Evolutionary conservation across 2,888 invertebrate species (phyloP), one percentile per base, ranked within the genome.

Genomic region (Acanthococcus lagerstroemiae): DNA sequence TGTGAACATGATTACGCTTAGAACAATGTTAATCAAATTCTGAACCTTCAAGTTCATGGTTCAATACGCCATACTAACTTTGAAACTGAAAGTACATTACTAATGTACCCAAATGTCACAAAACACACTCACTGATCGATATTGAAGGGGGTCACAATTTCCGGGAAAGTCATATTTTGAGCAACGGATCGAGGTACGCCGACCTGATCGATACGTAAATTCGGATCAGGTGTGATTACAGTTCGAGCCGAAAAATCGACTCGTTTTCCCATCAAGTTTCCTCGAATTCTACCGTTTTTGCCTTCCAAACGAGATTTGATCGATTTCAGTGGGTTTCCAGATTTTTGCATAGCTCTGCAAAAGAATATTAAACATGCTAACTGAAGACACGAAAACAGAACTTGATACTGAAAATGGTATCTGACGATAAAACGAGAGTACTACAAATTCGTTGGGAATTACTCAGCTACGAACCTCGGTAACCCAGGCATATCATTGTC

Each of bases 261-360:
- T 81, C 99, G 94, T 77, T 99, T 99, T 65, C 99, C 99, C 99
- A 99, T 99, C 73, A 99, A 84, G 77, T 99, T 99, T 73, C 99
- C 99, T 78, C 99, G 83, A 73, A 99, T 97, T 73, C 99, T 83
- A 0, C 99, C 99, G 84, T 99, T 99, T 76, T 99, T 99, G 21
- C 97, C 96, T 78, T 97, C 97, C 57, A 92, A 76, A 55, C 99
- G 84, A 3, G 96, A 92, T 77, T 99, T 99, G 61, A 99, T 83
- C 0, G 99, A 95, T 80, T 99, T 99, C 7, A 99, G 78, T 0
- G 99, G 99, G 75, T 99, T 90, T 3, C 99, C 99, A 0, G 96
- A 96, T 77, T 99, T 99, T 77, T 99, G 99, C 85, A 95, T 94
- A 9, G 99, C 99, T 73, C 90, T 83, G 72, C 60, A 70, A 69